Evolutionary conservation across 1,140 invertebrate genomes (phyloP), one percentile per base, ranked within the genome.

Genomic region (Camponotus pennsylvanicus): DNA sequence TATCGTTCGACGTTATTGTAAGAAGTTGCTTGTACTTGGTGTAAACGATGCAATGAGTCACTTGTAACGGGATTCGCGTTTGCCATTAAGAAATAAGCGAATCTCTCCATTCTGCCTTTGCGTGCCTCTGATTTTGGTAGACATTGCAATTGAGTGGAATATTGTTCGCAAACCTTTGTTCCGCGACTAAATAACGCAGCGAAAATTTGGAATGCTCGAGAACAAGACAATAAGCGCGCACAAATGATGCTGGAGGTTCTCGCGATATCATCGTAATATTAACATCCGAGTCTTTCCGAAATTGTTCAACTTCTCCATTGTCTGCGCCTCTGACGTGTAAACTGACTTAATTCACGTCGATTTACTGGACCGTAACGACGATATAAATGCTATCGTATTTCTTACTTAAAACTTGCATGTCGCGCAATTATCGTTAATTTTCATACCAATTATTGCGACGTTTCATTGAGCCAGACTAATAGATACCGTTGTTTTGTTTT

Each of bases 331-430:
- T 18, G 11, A 3, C 57, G 9, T n/a, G 34, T 67, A 32, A 86
- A 78, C 42, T 52, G 18, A 70, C 67, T 75, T 52, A 75, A 61
- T 55, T 88, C 40, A 27, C 32, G 45, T 32, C 57, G 86, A 86
- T 79, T 88, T 77, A 73, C 69, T 75, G 57, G 57, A 57, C 57
- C 83, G 66, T 67, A 32, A 88, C 49, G 69, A 32, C 42, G 83
- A 75, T 76, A 63, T 34, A 79, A 88, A 49, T 77, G 77, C 71
- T 83, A 89, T 80, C 82, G 52, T 34, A 66, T 89, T 89, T 86
- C 87, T 76, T 86, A 66, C 63, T 34, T 21, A n/a, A 71, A 73
- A 76, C 67, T 88, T 86, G 64, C 55, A 34, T 52, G 49, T 86
- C 77, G 85, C 66, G 66, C 49, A 52, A 52, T 52, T 52, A 52